phyloP scores from a whole-genome alignment of 1,140 invertebrate species.

The Drosophila saltans region DNA sequence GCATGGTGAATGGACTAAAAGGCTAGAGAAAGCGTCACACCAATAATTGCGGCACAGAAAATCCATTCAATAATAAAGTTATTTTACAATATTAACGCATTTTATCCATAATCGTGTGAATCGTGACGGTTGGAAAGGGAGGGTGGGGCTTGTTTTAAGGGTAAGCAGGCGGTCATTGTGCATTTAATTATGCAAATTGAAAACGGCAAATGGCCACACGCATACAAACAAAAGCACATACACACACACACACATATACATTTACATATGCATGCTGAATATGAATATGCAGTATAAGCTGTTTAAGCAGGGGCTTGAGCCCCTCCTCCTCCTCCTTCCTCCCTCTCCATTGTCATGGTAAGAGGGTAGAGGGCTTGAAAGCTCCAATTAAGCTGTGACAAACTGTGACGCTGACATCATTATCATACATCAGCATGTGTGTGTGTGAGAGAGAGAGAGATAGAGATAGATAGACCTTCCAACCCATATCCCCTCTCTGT shows the following conservation, averaged over 20 bases:
- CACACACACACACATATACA: not conserved
- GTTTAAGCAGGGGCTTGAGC: conserved; percentile 53
- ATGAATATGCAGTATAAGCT: conserved; percentile 54
- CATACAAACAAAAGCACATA: conserved; percentile 15
- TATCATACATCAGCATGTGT: not conserved
- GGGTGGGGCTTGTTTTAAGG: too few relatives aligned
- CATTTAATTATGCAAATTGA: conserved; percentile 75
- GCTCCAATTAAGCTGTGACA: conserved; percentile 65
- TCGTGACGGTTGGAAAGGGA: not conserved
- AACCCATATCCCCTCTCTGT: conserved; percentile 4
- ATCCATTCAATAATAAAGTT: conserved; percentile 65
- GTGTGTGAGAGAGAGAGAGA: not conserved
- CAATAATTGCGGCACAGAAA: conserved; percentile 20
- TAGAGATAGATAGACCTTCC: not conserved
- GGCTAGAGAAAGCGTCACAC: conserved; percentile 30
- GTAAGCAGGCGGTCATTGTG: conserved; percentile 20
- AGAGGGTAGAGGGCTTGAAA: conserved; percentile 38
- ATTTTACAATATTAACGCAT: conserved; percentile 64
- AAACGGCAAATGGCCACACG: conserved; percentile 50
- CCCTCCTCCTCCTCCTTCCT: not conserved
- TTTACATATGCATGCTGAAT: conserved; percentile 17
- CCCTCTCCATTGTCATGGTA: not conserved
- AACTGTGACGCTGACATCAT: conserved; percentile 38
- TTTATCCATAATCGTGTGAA: conserved; percentile 41
- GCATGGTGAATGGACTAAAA: conserved; percentile 51